phyloP scores from a whole-genome alignment of 2,113 vertebrate genomes.

The Boleophthalmus pectinirostris region DNA sequence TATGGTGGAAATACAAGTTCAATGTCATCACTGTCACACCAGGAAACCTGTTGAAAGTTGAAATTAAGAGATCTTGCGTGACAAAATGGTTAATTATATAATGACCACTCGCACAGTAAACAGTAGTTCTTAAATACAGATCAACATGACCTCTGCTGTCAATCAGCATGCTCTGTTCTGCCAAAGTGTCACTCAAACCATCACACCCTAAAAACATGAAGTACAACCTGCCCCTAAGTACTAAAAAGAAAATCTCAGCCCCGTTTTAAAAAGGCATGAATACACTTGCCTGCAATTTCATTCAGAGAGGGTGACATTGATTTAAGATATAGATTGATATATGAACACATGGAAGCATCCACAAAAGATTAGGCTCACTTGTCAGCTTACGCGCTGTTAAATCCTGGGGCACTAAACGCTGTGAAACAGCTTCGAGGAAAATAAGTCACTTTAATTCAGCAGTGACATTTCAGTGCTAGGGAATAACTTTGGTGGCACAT shows the following conservation, averaged over 20 bases:
- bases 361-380: neutral
- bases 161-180: neutral
- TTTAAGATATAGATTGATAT: neutral
- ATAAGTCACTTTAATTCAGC: conserved; percentile 22
- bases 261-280: neutral
- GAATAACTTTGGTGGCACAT: neutral
- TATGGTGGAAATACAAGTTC: neutral
- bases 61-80: neutral
- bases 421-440: conserved; percentile 19
- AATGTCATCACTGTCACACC: neutral
- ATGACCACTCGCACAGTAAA: neutral
- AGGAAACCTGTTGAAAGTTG: neutral
- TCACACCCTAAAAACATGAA: neutral
- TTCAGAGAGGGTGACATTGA: neutral
- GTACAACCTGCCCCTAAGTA: neutral
- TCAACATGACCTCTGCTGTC: neutral
- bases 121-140: neutral
- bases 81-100: conserved; percentile 5
- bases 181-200: conserved; percentile 1
- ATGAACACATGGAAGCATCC: neutral
- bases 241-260: neutral
- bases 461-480: neutral
- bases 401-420: neutral
- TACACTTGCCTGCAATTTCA: neutral
- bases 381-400: neutral